Conservation (phyloP, 1,140 invertebrate genomes). For the Trachymyrmex septentrionalis region DNA sequence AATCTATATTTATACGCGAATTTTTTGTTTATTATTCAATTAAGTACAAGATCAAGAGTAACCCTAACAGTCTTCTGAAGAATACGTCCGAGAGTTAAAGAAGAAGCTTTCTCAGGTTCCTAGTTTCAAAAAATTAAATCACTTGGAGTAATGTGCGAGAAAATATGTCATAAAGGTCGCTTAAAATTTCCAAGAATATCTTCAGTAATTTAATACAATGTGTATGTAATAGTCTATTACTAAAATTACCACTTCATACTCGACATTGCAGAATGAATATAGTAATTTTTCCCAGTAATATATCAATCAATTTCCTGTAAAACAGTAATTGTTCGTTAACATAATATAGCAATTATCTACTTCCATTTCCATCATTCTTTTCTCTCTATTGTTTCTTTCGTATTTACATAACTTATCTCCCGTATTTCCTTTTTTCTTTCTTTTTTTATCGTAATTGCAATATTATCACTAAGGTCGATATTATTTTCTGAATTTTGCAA, state of each 20-base stretch:
- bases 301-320: conserved; percentile 23
- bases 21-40: too few species aligned
- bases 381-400: neutral
- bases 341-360: conserved; percentile 32
- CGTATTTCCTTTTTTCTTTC: neutral
- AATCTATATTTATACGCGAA: too few species aligned
- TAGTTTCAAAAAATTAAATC: neutral
- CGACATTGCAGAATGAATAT: conserved; percentile 16
- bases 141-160: neutral
- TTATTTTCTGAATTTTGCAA: neutral
- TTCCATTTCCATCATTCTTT: conserved; percentile 15
- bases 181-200: conserved; percentile 13
- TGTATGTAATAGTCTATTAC: conserved; percentile 27
- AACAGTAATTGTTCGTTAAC: conserved; percentile 24
- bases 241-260: conserved; percentile 18
- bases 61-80: too few species aligned
- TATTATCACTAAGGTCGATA: neutral
- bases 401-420: conserved; percentile 8
- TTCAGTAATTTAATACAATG: neutral
- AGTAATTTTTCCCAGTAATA: conserved; percentile 20
- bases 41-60: too few species aligned
- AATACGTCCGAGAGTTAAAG: neutral
- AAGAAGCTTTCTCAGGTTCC: neutral
- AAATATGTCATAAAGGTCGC: neutral
- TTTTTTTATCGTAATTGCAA: neutral